Conservation (phyloP, 2,888 invertebrate species). For the Smittia aterrima region DNA sequence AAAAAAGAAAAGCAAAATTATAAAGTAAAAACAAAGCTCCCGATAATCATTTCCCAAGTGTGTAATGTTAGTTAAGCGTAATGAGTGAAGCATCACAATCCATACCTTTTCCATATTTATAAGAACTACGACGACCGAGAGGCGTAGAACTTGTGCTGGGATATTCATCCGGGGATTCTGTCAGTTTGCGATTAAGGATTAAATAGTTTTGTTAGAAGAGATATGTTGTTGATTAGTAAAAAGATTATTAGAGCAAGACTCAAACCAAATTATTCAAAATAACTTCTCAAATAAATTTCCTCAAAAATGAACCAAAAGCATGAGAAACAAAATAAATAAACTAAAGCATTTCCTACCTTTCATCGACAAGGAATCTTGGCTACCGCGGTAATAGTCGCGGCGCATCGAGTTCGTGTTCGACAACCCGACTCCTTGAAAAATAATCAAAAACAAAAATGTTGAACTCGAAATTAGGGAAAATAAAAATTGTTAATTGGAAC, state of each 20-base stretch:
- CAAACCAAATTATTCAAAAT: no score
- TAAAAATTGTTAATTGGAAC: slow-evolving; percentile 42
- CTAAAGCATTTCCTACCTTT: slow-evolving; percentile 61
- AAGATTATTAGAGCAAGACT: slow-evolving; percentile 55
- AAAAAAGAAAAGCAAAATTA: no score
- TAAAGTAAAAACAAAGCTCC: no score
- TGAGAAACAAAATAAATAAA: slow-evolving; percentile 73
- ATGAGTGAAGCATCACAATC: no score
- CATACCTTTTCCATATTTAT: slow-evolving; percentile 67
- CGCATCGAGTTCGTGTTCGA: slow-evolving; percentile 68
- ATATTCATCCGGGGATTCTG: slow-evolving; percentile 55
- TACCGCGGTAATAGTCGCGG: slow-evolving; percentile 88
- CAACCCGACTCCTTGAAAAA: slow-evolving; percentile 49
- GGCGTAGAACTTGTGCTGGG: slow-evolving; percentile 61
- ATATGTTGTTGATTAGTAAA: neutral
- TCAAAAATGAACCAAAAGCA: no score
- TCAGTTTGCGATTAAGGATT: neutral
- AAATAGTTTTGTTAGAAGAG: neutral
- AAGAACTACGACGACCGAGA: slow-evolving; percentile 78
- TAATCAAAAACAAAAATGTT: slow-evolving; percentile 43
- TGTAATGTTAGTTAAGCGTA: neutral
- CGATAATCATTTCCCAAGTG: no score
- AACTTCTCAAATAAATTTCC: no score
- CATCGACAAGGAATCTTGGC: slow-evolving; percentile 83
- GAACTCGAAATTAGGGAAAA: slow-evolving; percentile 43